Conservation (phyloP, 2,888 invertebrate genomes). For the Himalopsyche japonica region DNA sequence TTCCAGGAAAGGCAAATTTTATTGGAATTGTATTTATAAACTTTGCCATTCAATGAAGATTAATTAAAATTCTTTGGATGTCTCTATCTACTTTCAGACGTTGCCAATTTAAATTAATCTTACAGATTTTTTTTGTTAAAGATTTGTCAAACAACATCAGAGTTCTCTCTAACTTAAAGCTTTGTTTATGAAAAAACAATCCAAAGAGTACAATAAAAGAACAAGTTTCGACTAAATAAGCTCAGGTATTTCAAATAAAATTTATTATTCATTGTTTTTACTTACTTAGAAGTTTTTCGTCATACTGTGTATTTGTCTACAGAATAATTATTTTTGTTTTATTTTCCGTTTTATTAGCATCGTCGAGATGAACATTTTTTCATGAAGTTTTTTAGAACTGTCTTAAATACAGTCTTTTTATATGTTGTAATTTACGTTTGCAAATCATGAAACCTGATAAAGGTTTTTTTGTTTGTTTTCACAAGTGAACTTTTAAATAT, state of each 20-base stretch:
- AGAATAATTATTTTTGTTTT: neutral
- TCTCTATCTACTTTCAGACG: neutral
- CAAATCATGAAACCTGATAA: no score
- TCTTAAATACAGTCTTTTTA: no score
- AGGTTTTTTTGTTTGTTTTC: no score
- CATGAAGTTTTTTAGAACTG: no score
- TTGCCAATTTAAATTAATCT: neutral
- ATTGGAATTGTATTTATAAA: no score
- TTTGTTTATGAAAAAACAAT: neutral
- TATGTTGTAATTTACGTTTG: no score
- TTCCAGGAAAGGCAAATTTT: no score
- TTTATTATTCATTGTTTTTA: neutral
- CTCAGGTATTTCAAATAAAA: neutral
- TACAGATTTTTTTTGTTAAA: neutral
- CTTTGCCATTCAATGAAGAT: no score
- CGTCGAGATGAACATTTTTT: neutral
- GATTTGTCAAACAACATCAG: neutral
- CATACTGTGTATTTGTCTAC: neutral
- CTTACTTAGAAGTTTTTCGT: neutral
- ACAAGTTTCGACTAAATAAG: neutral
- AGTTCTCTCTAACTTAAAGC: neutral
- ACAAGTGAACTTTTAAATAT: no score
- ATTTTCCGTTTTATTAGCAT: neutral
- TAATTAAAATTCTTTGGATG: neutral
- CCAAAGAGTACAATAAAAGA: neutral